phyloP scores from a whole-genome alignment of 2,797 vertebrate genomes.

The Sus cebifrons region DNA sequence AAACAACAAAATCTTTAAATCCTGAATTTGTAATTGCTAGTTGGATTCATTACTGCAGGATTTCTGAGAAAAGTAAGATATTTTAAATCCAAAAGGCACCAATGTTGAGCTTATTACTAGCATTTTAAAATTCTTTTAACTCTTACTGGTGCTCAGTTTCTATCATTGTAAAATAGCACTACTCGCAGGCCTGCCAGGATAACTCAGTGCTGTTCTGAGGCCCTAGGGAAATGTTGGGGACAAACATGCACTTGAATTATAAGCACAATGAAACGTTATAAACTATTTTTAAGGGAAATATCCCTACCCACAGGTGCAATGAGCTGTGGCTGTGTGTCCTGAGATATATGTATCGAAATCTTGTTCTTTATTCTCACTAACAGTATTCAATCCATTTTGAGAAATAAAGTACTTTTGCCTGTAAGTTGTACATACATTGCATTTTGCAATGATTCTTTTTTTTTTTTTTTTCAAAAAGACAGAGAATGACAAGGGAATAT shows the following conservation, averaged over 20 bases:
- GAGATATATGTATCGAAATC: neutral
- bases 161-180: neutral
- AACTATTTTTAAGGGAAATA: neutral
- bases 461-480: neutral
- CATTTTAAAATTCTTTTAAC: neutral
- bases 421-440: neutral
- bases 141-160: neutral
- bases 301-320: neutral
- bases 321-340: neutral
- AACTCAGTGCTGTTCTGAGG: neutral
- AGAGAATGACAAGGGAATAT: neutral
- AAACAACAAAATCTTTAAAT: neutral
- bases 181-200: neutral
- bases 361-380: neutral
- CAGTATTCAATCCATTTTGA: neutral
- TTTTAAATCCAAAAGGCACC: slow-evolving; percentile 2
- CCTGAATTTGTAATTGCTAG: neutral
- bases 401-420: neutral
- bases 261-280: neutral
- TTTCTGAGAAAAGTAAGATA: neutral
- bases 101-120: neutral
- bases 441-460: neutral
- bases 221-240: neutral
- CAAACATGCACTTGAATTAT: rapidly evolving
- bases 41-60: neutral